phyloP scores from a whole-genome alignment of 2,888 invertebrate species.

The Ypsolopha sequella region DNA sequence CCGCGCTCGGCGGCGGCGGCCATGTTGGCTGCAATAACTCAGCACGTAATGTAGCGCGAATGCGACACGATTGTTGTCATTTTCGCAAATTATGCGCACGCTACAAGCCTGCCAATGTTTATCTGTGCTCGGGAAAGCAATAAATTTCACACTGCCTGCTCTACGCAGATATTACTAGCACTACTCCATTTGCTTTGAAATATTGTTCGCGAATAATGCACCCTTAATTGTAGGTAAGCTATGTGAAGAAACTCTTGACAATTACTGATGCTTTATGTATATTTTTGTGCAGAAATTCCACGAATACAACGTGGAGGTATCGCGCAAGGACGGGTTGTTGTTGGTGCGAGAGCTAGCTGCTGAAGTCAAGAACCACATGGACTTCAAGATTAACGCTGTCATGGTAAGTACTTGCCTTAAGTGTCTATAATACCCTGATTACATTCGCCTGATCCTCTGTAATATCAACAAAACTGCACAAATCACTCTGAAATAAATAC shows the following conservation, averaged over 20 bases:
- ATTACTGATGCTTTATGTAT: not conserved
- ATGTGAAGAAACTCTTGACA: not conserved
- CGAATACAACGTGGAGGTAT: constrained; percentile 81
- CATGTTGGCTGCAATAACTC: constrained; percentile 31
- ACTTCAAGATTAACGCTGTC: constrained; percentile 91
- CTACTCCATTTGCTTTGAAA: constrained; percentile 19
- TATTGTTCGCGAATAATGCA: constrained; percentile 6
- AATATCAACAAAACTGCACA: no score
- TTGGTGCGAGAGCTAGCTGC: constrained; percentile 89
- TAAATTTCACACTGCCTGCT: constrained; percentile 43
- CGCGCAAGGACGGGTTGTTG: constrained; percentile 86
- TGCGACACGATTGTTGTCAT: constrained; percentile 61
- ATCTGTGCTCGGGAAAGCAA: constrained; percentile 53
- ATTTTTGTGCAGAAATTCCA: constrained; percentile 79
- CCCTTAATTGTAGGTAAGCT: constrained; percentile 1
- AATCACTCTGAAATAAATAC: no score
- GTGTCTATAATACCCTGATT: no score
- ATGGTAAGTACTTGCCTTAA: constrained; percentile 75
- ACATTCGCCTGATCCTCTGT: no score
- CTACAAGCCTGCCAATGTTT: constrained; percentile 57
- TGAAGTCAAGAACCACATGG: constrained; percentile 94
- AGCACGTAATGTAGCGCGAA: constrained; percentile 56
- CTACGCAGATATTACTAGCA: constrained; percentile 40
- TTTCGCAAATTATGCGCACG: constrained; percentile 60
- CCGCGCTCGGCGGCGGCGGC: constrained; percentile 14